Percentiles rank a stretch among this genome's conserved stretches.
phyloP scores from a whole-genome alignment of 2,113 vertebrate species.

The Syngnathus scovelli region DNA sequence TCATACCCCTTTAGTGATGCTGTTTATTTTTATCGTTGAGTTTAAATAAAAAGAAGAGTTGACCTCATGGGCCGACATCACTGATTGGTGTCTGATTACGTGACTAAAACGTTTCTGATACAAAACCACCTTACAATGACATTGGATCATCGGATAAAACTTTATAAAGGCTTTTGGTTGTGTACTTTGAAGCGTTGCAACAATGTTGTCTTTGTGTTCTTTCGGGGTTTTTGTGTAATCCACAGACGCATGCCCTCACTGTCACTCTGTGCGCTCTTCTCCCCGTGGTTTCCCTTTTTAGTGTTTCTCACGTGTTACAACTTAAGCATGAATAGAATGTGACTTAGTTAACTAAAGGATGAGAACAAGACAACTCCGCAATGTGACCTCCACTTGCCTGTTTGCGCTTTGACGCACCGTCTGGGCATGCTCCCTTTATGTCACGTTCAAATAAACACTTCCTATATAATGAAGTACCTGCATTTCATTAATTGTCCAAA shows the following conservation, averaged over 20 bases:
- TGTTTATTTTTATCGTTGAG: background rate
- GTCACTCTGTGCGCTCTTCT: constrained; percentile 51
- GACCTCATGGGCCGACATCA: background rate
- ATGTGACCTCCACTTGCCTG: background rate
- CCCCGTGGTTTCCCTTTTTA: constrained; percentile 59
- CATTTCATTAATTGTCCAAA: background rate
- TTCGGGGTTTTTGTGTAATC: constrained; percentile 29
- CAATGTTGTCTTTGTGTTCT: constrained; percentile 58
- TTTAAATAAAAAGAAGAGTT: constrained; percentile 1
- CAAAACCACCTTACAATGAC: constrained; percentile 29
- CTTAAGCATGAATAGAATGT: constrained; percentile 64
- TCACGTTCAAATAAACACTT: constrained; percentile 1
- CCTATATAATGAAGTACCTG: background rate
- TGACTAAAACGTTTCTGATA: constrained; percentile 20
- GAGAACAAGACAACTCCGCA: background rate
- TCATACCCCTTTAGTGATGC: background rate
- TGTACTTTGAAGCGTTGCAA: constrained; percentile 28
- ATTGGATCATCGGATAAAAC: constrained; percentile 55
- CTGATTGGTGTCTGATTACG: background rate
- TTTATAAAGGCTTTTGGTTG: constrained; percentile 38
- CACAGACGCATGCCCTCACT: constrained; percentile 9
- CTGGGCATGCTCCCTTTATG: constrained; percentile 2
- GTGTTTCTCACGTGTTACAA: constrained; percentile 61
- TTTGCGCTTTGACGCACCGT: background rate
- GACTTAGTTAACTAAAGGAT: constrained; percentile 5